Percentiles rank a stretch among this genome's conserved stretches.
Conservation (phyloP, 2,888 invertebrate species). For the Cosmia trapezina region DNA sequence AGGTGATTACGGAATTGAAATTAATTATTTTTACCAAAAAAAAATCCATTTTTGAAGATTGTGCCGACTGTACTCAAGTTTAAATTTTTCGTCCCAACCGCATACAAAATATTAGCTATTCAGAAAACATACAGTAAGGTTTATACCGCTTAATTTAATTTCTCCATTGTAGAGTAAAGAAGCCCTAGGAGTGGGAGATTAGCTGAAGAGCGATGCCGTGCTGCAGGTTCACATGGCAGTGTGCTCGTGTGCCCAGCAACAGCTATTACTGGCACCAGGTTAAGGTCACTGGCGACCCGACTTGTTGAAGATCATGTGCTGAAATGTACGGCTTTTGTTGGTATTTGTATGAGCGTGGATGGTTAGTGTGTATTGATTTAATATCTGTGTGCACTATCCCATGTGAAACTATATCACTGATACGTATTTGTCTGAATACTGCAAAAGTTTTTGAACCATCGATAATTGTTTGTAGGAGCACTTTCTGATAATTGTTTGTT, state of each 20-base stretch:
- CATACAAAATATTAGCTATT: background rate
- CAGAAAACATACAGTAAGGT: slow-evolving; percentile 1
- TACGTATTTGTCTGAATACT: background rate
- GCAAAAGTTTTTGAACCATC: background rate
- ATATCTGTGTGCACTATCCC: background rate
- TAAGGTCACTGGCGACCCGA: slow-evolving; percentile 41
- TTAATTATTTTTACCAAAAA: background rate
- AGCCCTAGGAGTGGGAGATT: slow-evolving; percentile 67
- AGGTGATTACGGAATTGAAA: background rate
- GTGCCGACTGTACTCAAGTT: no score
- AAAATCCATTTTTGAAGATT: background rate
- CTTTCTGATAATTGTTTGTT: no score
- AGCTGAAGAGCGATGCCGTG: slow-evolving; percentile 63
- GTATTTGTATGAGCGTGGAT: background rate
- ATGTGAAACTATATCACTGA: background rate
- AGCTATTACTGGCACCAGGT: slow-evolving; percentile 33
- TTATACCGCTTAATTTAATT: slow-evolving; percentile 52
- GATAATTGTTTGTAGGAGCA: background rate
- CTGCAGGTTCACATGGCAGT: slow-evolving; percentile 47
- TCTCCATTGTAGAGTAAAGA: slow-evolving; percentile 56
- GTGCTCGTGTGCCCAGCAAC: slow-evolving; percentile 34
- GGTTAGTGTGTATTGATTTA: slow-evolving; percentile 12
- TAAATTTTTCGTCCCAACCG: background rate
- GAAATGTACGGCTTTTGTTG: slow-evolving; percentile 52
- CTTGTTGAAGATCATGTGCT: slow-evolving; percentile 44